Evolutionary conservation across 2,888 invertebrate genomes (phyloP).

Genomic region (Drosophila prostipennis): DNA sequence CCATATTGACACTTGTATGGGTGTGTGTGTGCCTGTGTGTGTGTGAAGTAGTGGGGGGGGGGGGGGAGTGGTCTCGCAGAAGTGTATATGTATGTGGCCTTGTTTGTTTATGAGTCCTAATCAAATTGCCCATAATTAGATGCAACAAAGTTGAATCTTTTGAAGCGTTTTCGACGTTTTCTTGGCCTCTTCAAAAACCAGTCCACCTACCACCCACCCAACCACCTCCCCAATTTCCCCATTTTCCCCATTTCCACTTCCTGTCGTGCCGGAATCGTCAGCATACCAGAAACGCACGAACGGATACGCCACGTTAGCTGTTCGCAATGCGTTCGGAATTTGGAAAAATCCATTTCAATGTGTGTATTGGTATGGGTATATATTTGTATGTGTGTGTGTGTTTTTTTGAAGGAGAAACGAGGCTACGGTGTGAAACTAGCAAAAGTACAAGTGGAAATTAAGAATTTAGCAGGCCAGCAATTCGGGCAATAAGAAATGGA

Average conservation of each 20-base stretch:
- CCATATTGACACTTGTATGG: conserved; percentile 65
- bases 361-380: neutral
- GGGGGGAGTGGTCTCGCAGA: neutral
- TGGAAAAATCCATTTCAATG: conserved; percentile 13
- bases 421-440: conserved; percentile 4
- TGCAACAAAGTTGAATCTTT: conserved; percentile 55
- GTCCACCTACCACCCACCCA: no score
- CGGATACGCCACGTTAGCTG: conserved; percentile 49
- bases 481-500: neutral
- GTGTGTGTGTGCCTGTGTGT: neutral
- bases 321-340: conserved; percentile 58
- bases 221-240: conserved; percentile 1
- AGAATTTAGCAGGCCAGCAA: neutral
- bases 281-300: conserved; percentile 48
- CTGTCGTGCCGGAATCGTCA: conserved; percentile 52
- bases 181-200: conserved; percentile 1
- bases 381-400: neutral
- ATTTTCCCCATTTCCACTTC: conserved; percentile 14
- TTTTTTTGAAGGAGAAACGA: conserved; percentile 7
- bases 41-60: neutral
- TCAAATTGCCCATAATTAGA: conserved; percentile 68
- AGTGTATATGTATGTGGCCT: conserved; percentile 25
- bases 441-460: conserved; percentile 2
- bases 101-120: conserved; percentile 60
- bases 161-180: conserved; percentile 16